Evolutionary conservation across 2,113 vertebrate genomes (phyloP), one percentile per base, ranked within the genome.

Genomic region (Miniopterus natalensis): DNA sequence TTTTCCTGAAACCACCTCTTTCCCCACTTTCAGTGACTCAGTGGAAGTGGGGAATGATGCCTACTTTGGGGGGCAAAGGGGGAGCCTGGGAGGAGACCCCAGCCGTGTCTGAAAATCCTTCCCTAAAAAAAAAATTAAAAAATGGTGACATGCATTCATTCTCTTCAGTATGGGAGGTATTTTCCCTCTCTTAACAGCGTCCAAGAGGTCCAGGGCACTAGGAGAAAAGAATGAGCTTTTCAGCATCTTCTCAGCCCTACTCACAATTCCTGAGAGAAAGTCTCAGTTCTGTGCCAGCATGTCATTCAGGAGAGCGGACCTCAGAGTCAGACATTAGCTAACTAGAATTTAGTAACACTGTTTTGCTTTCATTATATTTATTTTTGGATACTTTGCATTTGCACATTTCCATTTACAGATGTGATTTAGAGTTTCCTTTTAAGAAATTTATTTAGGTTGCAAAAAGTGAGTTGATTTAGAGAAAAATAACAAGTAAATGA

Each of bases 381-480:
- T 51, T 61, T 90, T 47, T 18, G 15, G 21, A 40, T 84, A 21
- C 12, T 84, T 90, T 9, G 31, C 59, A 42, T 79, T 61, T 84
- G n/a, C 12, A 4, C 57, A 59, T 79, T 88, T 81, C 21, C 61
- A 71, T 51, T 80, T 49, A 55, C 29, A 86, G 25, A 73, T 71
- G 29, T 87, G 61, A 29, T 65, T 90, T 79, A 70, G 66, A 45
- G 18, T 93, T 93, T 75, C 53, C 68, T 75, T 92, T 55, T 89
- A 95, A 89, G 87, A 85, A 84, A 93, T 79, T 18, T 77, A 49
- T 78, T 88, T 84, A 94, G 47, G 2, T 92, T 93, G 88, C 15
- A 92, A 77, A 88, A 83, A 86, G 36, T 57, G 42, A 65, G 25
- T 80, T 53, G 75, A 21, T 85, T 81, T 63, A 65, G 61, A 88